Conservation (phyloP, 2,113 vertebrate species). For the Ranitomeya imitator region DNA sequence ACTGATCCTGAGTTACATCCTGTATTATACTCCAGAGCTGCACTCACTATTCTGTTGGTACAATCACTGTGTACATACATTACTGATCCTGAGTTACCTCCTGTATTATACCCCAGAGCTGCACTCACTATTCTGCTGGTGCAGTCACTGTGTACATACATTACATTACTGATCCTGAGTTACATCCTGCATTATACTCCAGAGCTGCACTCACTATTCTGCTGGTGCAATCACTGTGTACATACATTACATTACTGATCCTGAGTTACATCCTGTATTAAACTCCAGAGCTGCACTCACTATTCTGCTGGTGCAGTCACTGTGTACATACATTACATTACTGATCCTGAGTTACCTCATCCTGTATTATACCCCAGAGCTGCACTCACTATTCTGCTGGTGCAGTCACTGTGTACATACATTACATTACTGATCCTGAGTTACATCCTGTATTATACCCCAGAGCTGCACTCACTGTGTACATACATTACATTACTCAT, state of each 20-base stretch:
- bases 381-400: too few relatives aligned
- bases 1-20: not conserved
- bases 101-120: not conserved
- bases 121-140: not conserved
- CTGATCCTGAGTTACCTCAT: not conserved
- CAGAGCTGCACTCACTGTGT: too few relatives aligned
- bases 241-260: not conserved
- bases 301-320: not conserved
- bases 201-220: not conserved
- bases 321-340: not conserved
- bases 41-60: not conserved
- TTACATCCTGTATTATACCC: too few relatives aligned
- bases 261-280: not conserved
- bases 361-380: not conserved
- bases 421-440: too few relatives aligned
- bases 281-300: not conserved
- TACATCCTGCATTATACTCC: not conserved
- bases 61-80: not conserved
- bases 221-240: not conserved
- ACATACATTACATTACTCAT: not conserved
- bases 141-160: not conserved
- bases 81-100: not conserved
- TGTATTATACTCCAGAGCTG: not conserved
- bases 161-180: not conserved
- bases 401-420: too few relatives aligned